A percentile compares a stretch with the other conserved stretches of the same genome.
phyloP scores from a whole-genome alignment of 2,888 invertebrate species.

The Volucella inflata region DNA sequence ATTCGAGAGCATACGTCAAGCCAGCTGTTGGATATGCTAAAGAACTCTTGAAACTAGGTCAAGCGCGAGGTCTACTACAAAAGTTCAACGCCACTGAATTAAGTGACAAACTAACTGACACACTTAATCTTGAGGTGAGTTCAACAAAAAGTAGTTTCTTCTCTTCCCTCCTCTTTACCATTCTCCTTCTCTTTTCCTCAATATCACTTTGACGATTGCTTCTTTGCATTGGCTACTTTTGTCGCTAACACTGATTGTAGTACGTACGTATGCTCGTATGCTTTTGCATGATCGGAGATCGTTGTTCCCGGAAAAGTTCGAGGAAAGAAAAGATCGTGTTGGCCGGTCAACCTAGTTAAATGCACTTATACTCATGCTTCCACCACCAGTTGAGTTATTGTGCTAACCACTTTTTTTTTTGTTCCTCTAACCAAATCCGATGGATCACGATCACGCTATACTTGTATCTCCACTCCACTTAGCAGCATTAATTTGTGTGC shows the following conservation, averaged over 20 bases:
- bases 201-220: constrained; percentile 13
- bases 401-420: not conserved
- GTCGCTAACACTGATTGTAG: not conserved
- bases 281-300: constrained; percentile 17
- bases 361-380: not conserved
- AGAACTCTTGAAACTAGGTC: constrained; percentile 89
- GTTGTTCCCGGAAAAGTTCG: constrained; percentile 45
- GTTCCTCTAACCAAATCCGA: constrained; percentile 8
- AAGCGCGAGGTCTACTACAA: constrained; percentile 87
- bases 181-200: too few species aligned
- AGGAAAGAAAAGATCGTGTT: constrained; percentile 21
- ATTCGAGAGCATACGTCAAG: constrained; percentile 89
- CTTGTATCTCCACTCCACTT: constrained; percentile 14
- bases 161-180: not conserved
- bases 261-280: not conserved
- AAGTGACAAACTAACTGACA: constrained; percentile 90
- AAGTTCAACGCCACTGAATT: constrained; percentile 89
- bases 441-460: constrained; percentile 43
- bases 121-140: constrained; percentile 89
- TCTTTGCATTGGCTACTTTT: constrained; percentile 2
- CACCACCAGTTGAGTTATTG: not conserved
- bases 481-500: constrained; percentile 36
- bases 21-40: constrained; percentile 90
- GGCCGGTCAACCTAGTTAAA: constrained; percentile 31
- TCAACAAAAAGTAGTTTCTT: constrained; percentile 30